A percentile compares a stretch with the other conserved stretches of the same genome.
Evolutionary conservation across 2,888 invertebrate species (phyloP).

Genomic region (Allolobophora icterica): DNA sequence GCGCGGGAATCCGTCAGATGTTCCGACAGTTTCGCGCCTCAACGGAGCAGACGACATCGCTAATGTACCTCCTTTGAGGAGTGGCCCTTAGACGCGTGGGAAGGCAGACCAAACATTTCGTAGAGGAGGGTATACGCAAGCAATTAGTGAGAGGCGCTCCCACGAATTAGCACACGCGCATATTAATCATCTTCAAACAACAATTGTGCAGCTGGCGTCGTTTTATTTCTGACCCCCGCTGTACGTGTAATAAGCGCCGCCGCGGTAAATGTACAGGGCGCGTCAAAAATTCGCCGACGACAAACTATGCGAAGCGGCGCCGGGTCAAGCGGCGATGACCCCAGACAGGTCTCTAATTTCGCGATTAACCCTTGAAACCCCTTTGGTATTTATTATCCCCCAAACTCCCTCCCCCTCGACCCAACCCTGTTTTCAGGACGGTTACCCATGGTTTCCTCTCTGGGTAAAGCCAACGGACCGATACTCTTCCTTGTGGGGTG

Average conservation of each 20-base stretch:
- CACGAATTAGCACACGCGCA: not conserved
- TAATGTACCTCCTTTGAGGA: not conserved
- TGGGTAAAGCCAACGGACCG: no score
- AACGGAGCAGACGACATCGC: not conserved
- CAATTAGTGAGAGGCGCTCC: not conserved
- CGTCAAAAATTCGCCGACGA: not conserved
- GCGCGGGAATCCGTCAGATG: not conserved
- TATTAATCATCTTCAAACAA: constrained; percentile 6
- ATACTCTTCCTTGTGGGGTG: no score
- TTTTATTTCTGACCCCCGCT: not conserved
- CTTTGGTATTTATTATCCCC: not conserved
- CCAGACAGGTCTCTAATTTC: not conserved
- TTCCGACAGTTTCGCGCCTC: not conserved
- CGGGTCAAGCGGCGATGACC: not conserved
- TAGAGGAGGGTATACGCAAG: not conserved
- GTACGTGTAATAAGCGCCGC: not conserved
- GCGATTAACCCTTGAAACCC: not conserved
- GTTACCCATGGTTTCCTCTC: not conserved
- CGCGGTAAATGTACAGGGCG: not conserved
- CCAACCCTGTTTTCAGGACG: not conserved
- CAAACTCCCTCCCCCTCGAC: not conserved
- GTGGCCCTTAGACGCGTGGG: not conserved
- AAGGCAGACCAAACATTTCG: not conserved
- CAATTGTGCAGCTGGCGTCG: not conserved
- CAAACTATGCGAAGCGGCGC: not conserved